Evolutionary conservation across 1,140 invertebrate species (phyloP), one percentile per base, ranked within the genome.

Genomic region (Drosophila grimshawi): DNA sequence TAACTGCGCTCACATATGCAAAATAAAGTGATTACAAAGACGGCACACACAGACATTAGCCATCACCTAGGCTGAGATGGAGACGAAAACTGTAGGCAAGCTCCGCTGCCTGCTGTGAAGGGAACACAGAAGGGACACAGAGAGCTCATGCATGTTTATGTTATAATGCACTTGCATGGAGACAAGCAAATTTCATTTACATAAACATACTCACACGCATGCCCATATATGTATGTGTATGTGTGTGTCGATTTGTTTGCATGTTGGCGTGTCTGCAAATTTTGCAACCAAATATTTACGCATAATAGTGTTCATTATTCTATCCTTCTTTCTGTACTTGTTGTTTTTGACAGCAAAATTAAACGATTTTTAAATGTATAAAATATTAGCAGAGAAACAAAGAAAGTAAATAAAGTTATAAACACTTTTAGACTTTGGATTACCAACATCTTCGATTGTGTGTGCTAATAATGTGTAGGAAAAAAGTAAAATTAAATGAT

Each of bases 1-100:
- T 81, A 78, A 60, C 82, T 76, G 65, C 60, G 75, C 76, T 86
- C 82, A 76, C 82, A 86, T 86, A 86, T 86, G 78, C 82, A 81
- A 86, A 86, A 86, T 86, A 86, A 86, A 86, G 82, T 86, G 82
- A 86, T 86, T 86, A 86, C 82, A 86, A 85, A 80, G 72, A 55
- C 48, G 33, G 35, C 71, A 85, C 61, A 77, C 64, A 73, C 67
- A 79, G 76, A 57, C 43, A 60, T 63, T 48, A 72, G 63, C 71
- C 46, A 64, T 27, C 48, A 53, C 29, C 27, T 41, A 45, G 11
- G 3, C 32, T 27, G 3, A 32, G 33, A 7, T 53, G 30, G 10
- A 19, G 46, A 3, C 19, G 19, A 19, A 19, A 19, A 19, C 19
- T 48, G 4, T 11, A 35, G 11, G 43, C 10, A 11, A 11, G 29